Conservation (phyloP, 2,113 vertebrate species). For the Mustela nigripes region DNA sequence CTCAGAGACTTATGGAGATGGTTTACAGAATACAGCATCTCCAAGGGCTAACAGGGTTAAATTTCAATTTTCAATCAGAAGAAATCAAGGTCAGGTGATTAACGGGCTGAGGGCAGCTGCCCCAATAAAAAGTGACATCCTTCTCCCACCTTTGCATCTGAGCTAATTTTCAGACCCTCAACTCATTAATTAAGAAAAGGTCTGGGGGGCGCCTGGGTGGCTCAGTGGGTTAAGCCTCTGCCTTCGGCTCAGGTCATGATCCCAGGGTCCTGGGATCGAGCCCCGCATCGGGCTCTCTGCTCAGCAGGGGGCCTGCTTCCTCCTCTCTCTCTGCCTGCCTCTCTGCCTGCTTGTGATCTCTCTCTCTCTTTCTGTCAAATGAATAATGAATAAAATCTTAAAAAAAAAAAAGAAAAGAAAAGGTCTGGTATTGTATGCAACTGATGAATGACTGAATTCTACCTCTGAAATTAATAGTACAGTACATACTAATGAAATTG, state of each 20-base stretch:
- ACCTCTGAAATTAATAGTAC: neutral
- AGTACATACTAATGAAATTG: neutral
- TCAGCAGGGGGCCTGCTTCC: no score
- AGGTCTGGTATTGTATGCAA: neutral
- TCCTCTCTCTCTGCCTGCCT: no score
- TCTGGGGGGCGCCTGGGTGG: neutral
- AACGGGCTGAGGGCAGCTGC: neutral
- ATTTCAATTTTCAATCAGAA: neutral
- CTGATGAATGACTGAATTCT: neutral
- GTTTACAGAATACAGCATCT: conserved; percentile 19
- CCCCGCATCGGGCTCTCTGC: no score
- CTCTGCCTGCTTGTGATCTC: no score
- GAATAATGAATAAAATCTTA: no score
- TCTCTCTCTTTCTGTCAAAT: no score
- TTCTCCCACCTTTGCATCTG: neutral
- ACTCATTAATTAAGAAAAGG: neutral
- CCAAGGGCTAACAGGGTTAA: neutral
- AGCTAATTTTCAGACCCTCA: conserved; percentile 19
- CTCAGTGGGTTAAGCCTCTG: no score
- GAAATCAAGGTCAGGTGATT: neutral
- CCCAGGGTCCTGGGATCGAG: no score
- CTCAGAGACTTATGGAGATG: neutral
- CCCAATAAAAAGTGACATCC: neutral
- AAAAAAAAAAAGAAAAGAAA: neutral
- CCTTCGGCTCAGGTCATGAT: no score